These are phyloP conservation scores for Epirrita christyi DNA, from an alignment of 2,888 invertebrate genomes.

Conservation along the genomic window DNA sequence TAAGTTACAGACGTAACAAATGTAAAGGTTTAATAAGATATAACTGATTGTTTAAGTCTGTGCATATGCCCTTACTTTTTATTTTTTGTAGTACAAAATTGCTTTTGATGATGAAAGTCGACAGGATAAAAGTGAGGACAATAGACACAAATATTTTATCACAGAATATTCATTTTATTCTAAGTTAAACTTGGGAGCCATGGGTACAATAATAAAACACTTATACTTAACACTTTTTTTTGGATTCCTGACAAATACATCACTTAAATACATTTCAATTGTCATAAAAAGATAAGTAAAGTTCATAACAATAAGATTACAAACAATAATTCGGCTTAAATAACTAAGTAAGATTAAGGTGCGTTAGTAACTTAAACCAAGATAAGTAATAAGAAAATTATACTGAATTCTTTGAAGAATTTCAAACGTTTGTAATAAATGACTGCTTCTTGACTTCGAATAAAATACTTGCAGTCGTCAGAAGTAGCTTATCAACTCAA, in stretches of 20 bases:
- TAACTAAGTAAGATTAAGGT: conserved; percentile 25
- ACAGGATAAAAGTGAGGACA: too few relatives aligned
- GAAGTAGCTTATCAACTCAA: not conserved
- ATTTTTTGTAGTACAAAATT: too few relatives aligned
- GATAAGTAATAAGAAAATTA: conserved; percentile 33
- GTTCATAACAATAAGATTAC: conserved; percentile 18
- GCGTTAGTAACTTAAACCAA: conserved; percentile 31
- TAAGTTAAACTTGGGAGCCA: too few relatives aligned
- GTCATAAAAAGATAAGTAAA: not conserved
- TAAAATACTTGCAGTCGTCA: not conserved
- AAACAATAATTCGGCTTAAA: conserved; percentile 19
- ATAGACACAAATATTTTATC: too few relatives aligned
- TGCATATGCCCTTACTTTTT: too few relatives aligned
- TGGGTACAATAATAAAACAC: too few relatives aligned
- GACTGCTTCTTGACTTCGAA: not conserved
- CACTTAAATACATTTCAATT: not conserved
- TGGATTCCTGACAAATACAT: too few relatives aligned
- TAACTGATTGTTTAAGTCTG: too few relatives aligned
- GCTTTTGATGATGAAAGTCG: too few relatives aligned
- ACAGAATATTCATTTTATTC: too few relatives aligned
- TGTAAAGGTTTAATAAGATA: too few relatives aligned
- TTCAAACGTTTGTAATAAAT: conserved; percentile 19
- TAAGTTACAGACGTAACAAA: not conserved
- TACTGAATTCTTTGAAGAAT: conserved; percentile 23
- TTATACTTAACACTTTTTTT: too few relatives aligned